Conservation (phyloP, 2,113 vertebrate genomes). For the Nothobranchius kuhntae region DNA sequence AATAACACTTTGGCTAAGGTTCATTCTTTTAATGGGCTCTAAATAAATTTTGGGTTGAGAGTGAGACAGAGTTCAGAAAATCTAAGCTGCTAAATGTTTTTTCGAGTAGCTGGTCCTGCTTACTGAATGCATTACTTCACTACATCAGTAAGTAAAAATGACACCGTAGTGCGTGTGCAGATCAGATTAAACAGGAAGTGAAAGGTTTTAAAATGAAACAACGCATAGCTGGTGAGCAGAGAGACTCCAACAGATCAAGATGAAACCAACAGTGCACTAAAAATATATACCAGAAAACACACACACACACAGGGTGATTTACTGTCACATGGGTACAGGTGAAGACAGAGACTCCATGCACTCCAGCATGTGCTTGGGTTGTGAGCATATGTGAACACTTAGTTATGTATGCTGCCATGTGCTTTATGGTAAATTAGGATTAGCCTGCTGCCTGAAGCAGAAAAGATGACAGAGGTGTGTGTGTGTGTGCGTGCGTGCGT, state of each 20-base stretch:
- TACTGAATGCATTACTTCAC: too few relatives aligned
- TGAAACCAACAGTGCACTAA: not conserved
- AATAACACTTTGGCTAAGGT: too few relatives aligned
- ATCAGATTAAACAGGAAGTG: not conserved
- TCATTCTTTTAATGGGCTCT: too few relatives aligned
- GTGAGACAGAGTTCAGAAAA: too few relatives aligned
- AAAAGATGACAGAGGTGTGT: slow-evolving; percentile 16
- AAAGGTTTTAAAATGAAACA: not conserved
- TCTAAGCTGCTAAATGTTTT: too few relatives aligned
- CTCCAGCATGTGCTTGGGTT: slow-evolving; percentile 18
- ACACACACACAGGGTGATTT: not conserved
- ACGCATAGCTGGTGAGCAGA: not conserved
- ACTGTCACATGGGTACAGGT: slow-evolving; percentile 1
- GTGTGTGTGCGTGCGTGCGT: slow-evolving; percentile 26
- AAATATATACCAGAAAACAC: slow-evolving; percentile 1
- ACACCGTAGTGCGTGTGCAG: too few relatives aligned
- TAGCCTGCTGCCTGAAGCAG: slow-evolving; percentile 33
- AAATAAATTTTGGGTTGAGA: too few relatives aligned
- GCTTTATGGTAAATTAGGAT: slow-evolving; percentile 47
- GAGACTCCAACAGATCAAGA: not conserved
- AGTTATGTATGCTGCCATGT: slow-evolving; percentile 46
- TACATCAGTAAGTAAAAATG: too few relatives aligned
- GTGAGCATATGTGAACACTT: slow-evolving; percentile 18
- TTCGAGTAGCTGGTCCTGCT: too few relatives aligned
- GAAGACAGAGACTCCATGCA: not conserved